Evolutionary conservation across 1,140 invertebrate genomes (phyloP), one percentile per base, ranked within the genome.

Genomic region (Pachypeltis micranthus): DNA sequence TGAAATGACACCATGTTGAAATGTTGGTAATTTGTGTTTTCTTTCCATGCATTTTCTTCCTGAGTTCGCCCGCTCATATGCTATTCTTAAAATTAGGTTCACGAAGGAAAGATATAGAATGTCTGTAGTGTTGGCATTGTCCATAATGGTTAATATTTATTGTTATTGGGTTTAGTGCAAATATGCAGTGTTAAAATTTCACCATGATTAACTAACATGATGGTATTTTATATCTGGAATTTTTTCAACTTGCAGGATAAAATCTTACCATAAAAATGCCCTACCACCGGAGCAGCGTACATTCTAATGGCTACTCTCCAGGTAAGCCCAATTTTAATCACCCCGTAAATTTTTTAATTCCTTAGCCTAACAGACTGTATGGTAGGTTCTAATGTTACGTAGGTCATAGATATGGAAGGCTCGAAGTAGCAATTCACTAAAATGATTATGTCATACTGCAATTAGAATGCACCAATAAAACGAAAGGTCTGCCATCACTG

Each of bases 221-320:
- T 61, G 21, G 12, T 25, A 44, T 44, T 16, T n/a, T 44, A 44
- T 44, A 34, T n/a, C 28, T 21, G 10, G 4, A 34, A 29, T 2
- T 59, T 34, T 59, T 59, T 59, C 1, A 59, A 24, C 14, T 31
- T 26, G 1, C 28, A 34, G 12, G 23, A 60, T 21, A 21, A n/a
- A 26, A 24, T 24, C 0, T 2, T 58, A 31, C 44, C 25, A 23
- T 51, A 51, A 67, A 65, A 63, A 70, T 70, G 69, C 67, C 69
- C 27, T 70, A 70, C 54, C 66, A 68, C 28, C 62, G 68, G 65
- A 70, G 62, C 57, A 70, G 69, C 57, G 69, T 70, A 3, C 68
- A 70, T 67, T 70, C 69, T 23, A 70, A 70, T 67, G 69, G 69
- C 29, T 70, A 69, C 51, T 70, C 69, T 54, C 64, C 69, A 62